Base-by-base conservation (phyloP, 2,888 invertebrate species). In the Spilosoma lubricipeda region DNA sequence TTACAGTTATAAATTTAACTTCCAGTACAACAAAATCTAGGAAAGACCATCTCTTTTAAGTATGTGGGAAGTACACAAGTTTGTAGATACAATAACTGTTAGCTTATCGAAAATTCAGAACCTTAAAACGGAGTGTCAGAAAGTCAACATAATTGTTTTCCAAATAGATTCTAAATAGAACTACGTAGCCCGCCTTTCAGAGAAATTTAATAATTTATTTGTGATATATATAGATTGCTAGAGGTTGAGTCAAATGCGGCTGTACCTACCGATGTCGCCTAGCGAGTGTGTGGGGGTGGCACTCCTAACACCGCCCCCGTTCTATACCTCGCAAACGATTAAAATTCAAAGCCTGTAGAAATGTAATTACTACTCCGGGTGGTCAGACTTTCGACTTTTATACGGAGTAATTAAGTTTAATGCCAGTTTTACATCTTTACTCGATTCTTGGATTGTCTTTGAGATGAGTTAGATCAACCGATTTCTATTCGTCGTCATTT, bases 331-430 rank as follows among this genome's bases (percentile, higher is more conserved):
- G 82, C 86, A 87, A 89, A 90, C 92, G 91, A 93, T 95, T 95
- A 92, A 93, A 94, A 95, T 94, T 94, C 95, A 94, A 93, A 94
- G 91, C 91, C 88, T 88, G 94, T 93, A 94, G 92, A 93, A 93
- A 93, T 92, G 92, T 93, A 94, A 95, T 94, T 94, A 93, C 93
- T 92, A 90, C 90, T 87, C 88, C 89, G 90, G 91, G 91, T 91
- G 93, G 94, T 91, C 92, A 92, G 89, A 93, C 92, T 93, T 92
- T 89, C 86, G 89, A 92, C 91, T 93, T 94, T 93, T 93, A 93
- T 93, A 91, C 90, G 84, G 82, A 88, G 93, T 92, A 93, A 94
- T 95, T 94, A 94, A 93, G 91, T 91, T 92, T 92, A 92, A 93
- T 91, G 91, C 86, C 89, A 87, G 90, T 90, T 92, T 93, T 92